Percentiles rank a stretch among this genome's conserved stretches.
Conservation (phyloP, 2,797 vertebrate genomes). For the Percopsis omiscomaycus region DNA sequence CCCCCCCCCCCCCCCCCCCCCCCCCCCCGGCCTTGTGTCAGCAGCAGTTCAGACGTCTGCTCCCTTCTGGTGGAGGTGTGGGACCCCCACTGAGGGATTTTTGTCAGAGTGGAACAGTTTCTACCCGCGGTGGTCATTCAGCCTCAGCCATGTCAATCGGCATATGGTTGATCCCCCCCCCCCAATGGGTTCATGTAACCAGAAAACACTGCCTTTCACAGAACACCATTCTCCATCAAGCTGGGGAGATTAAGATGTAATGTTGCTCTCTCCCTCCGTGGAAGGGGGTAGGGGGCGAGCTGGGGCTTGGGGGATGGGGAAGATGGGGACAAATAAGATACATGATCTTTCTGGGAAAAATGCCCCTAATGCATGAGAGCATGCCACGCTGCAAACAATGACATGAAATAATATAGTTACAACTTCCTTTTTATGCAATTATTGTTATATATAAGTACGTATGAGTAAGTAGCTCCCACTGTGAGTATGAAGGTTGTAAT, state of each 20-base stretch:
- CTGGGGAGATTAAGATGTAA: slow-evolving; percentile 94
- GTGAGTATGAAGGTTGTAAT: no score
- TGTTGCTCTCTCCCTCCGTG: slow-evolving; percentile 84
- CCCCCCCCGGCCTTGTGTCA: slow-evolving; percentile 58
- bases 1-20: no score
- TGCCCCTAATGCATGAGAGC: slow-evolving; percentile 49
- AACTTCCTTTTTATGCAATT: no score
- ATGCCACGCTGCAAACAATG: slow-evolving; percentile 32
- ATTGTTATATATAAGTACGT: no score
- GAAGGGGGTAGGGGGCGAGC: slow-evolving; percentile 77
- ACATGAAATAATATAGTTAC: background rate
- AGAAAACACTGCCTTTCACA: slow-evolving; percentile 97
- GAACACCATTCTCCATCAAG: slow-evolving; percentile 87
- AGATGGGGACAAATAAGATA: slow-evolving; percentile 77
- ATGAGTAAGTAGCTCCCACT: no score
- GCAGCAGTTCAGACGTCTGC: slow-evolving; percentile 58
- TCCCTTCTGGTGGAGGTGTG: slow-evolving; percentile 66
- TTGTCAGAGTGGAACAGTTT: slow-evolving; percentile 72
- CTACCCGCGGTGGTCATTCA: slow-evolving; percentile 78
- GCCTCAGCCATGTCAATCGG: slow-evolving; percentile 86
- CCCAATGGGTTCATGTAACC: slow-evolving; percentile 98
- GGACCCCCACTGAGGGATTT: slow-evolving; percentile 57
- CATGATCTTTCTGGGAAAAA: slow-evolving; percentile 41
- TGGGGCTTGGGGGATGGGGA: slow-evolving; percentile 56
- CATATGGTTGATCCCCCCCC: slow-evolving; percentile 91